Conservation (phyloP, 2,888 invertebrate genomes). For the Eledona agricola region DNA sequence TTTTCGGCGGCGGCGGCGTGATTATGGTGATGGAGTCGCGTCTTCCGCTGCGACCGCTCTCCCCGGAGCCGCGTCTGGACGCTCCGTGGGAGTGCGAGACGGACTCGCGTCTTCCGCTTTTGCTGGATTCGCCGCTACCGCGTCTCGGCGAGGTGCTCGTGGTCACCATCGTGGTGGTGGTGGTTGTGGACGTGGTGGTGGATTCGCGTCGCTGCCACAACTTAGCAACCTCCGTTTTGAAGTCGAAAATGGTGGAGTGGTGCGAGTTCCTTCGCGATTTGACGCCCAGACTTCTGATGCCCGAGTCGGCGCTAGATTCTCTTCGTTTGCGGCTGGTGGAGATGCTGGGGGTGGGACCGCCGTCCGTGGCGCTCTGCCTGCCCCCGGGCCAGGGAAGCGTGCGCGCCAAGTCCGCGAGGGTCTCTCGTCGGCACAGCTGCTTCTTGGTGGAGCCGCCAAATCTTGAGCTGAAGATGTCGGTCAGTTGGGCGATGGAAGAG, state of each 20-base stretch:
- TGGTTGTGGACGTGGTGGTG: conserved; percentile 66
- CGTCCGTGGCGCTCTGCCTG: conserved; percentile 69
- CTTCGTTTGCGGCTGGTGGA: conserved; percentile 73
- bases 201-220: conserved; percentile 74
- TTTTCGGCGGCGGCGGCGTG: conserved; percentile 68
- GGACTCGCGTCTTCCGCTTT: conserved; percentile 67
- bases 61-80: conserved; percentile 73
- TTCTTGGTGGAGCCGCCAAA: conserved; percentile 79
- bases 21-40: conserved; percentile 72
- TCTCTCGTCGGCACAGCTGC: conserved; percentile 84
- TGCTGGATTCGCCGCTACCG: conserved; percentile 71
- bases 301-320: conserved; percentile 88
- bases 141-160: conserved; percentile 63
- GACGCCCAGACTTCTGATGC: conserved; percentile 75
- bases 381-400: conserved; percentile 88
- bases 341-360: conserved; percentile 59
- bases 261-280: conserved; percentile 79
- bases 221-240: conserved; percentile 75
- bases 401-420: conserved; percentile 86
- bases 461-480: conserved; percentile 85
- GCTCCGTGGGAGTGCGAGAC: conserved; percentile 68
- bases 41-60: conserved; percentile 71
- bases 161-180: conserved; percentile 64
- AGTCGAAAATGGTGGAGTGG: conserved; percentile 70
- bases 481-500: conserved; percentile 87